phyloP scores from a whole-genome alignment of 1,140 invertebrate genomes.

The Drosophila ambigua region DNA sequence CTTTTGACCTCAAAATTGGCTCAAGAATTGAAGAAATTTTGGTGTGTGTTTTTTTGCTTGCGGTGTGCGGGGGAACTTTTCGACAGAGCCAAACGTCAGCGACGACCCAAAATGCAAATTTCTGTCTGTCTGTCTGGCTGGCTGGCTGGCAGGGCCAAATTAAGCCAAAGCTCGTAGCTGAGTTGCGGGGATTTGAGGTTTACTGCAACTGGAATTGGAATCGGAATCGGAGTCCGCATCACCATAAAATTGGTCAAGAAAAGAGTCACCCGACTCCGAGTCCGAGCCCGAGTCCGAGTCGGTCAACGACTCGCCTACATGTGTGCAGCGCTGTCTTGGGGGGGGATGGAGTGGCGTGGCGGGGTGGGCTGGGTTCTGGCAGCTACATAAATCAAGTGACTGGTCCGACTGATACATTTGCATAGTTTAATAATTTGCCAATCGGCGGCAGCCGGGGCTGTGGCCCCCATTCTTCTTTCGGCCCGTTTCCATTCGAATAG shows the following conservation, averaged over 20 bases:
- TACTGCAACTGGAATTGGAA: constrained; percentile 23
- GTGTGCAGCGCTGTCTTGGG: no score
- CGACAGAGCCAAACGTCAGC: constrained; percentile 6
- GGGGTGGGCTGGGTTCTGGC: no score
- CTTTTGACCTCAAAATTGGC: constrained; percentile 68
- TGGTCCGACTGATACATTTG: constrained; percentile 43
- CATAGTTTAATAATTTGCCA: constrained; percentile 76
- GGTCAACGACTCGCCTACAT: no score
- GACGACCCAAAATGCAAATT: constrained; percentile 75
- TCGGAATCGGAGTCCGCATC: constrained; percentile 11
- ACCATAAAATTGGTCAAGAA: no score
- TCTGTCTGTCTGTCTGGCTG: not conserved
- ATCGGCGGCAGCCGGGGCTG: constrained; percentile 13
- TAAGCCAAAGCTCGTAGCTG: not conserved
- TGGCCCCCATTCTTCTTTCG: constrained; percentile 11
- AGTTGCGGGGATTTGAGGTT: not conserved
- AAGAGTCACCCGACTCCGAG: no score
- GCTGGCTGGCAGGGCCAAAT: constrained; percentile 1
- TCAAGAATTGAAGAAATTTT: constrained; percentile 14
- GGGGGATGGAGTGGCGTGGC: no score
- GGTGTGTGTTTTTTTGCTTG: no score
- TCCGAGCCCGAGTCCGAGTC: no score
- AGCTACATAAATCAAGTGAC: constrained; percentile 52
- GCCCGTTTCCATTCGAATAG: constrained; percentile 1
- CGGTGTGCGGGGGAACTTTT: constrained; percentile 23